Conservation (phyloP, 2,797 vertebrate species). For the Xiphorhynchus erythropygius region DNA sequence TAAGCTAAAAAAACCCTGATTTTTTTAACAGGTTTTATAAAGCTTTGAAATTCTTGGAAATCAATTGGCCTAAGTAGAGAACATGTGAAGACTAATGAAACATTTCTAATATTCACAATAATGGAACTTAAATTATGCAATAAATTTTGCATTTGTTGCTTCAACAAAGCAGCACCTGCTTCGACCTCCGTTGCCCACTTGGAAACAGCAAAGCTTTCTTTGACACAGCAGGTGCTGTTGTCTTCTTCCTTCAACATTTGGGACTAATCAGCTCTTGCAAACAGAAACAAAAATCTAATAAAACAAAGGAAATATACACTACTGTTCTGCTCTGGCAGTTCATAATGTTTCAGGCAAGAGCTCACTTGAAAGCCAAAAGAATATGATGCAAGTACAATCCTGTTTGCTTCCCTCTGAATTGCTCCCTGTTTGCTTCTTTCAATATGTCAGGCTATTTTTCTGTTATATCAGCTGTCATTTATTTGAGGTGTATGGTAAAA, state of each 20-base stretch:
- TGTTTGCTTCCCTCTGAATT: neutral
- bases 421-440: neutral
- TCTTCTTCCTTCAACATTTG: neutral
- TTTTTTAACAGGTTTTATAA: neutral
- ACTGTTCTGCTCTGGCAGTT: neutral
- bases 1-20: rapidly evolving
- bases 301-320: neutral
- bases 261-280: neutral
- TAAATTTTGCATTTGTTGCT: neutral
- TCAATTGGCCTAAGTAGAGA: neutral
- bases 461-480: neutral
- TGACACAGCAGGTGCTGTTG: neutral
- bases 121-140: neutral
- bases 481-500: neutral
- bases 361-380: neutral
- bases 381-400: neutral
- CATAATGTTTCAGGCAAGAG: neutral
- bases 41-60: neutral
- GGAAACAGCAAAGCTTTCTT: neutral
- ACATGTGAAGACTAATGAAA: neutral
- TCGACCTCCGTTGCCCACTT: neutral
- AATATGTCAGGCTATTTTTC: neutral
- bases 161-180: neutral
- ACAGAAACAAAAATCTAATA: neutral
- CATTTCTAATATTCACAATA: neutral